Evolutionary conservation across 2,888 invertebrate genomes (phyloP).

Genomic region (Formica aserva): DNA sequence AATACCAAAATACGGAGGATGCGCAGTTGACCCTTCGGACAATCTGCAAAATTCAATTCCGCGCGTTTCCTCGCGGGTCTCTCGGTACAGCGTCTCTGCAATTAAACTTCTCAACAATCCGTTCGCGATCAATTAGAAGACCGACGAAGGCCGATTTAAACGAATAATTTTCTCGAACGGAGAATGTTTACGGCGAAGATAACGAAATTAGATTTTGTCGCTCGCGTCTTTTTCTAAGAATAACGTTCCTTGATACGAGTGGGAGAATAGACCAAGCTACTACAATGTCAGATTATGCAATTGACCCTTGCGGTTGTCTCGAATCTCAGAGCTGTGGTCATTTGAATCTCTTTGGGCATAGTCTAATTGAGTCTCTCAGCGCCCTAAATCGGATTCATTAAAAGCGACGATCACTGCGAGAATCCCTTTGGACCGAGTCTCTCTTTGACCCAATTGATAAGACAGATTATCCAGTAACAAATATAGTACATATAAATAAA

Average conservation of each 20-base stretch:
- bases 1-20: conserved; percentile 19
- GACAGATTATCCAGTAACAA: conserved; percentile 5
- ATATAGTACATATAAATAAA: neutral
- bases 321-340: conserved; percentile 45
- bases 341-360: conserved; percentile 37
- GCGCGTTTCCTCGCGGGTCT: conserved; percentile 16
- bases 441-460: conserved; percentile 16
- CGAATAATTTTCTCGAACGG: conserved; percentile 41
- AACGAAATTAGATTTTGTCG: conserved; percentile 36
- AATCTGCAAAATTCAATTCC: conserved; percentile 49
- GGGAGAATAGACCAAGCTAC: neutral
- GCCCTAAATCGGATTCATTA: conserved; percentile 57
- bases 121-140: conserved; percentile 49
- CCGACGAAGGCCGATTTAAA: conserved; percentile 25
- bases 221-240: conserved; percentile 17
- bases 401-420: conserved; percentile 39
- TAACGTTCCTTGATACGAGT: neutral
- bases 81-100: conserved; percentile 25
- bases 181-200: conserved; percentile 21
- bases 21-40: conserved; percentile 42
- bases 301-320: conserved; percentile 58
- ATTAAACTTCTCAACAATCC: conserved; percentile 54
- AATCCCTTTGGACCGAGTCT: neutral
- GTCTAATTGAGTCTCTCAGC: conserved; percentile 56
- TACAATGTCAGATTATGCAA: conserved; percentile 53